Percentiles rank a stretch among this genome's conserved stretches.
These are phyloP conservation scores for Gastrophryne carolinensis DNA, from an alignment of 2,797 vertebrate genomes.

Conservation along the genomic window DNA sequence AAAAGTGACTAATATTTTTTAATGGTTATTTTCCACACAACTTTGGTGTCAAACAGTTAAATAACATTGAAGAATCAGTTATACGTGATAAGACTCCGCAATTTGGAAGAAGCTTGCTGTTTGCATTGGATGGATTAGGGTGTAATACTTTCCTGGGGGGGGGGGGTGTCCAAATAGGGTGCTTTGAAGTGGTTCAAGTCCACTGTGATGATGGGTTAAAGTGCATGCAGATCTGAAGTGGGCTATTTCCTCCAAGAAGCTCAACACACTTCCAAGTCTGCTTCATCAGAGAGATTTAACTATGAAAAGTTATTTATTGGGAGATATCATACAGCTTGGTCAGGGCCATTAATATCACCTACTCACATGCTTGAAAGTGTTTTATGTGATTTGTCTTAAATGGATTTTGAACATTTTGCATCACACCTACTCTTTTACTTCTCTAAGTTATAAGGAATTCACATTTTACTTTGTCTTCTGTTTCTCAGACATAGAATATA, in stretches of 20 bases:
- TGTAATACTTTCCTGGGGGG: conserved; percentile 52
- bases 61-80: conserved; percentile 30
- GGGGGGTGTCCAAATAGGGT: conserved; percentile 50
- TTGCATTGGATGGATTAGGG: conserved; percentile 45
- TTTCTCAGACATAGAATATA: conserved; percentile 63
- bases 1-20: neutral
- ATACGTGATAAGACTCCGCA: conserved; percentile 16
- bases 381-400: conserved; percentile 57
- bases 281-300: conserved; percentile 59
- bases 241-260: conserved; percentile 57
- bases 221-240: conserved; percentile 62
- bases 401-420: conserved; percentile 59
- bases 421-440: conserved; percentile 61
- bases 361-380: conserved; percentile 64
- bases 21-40: neutral
- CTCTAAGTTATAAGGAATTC: conserved; percentile 64
- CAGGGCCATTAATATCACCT: conserved; percentile 64
- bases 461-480: conserved; percentile 53
- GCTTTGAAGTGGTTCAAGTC: conserved; percentile 50
- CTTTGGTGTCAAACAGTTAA: neutral
- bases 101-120: conserved; percentile 50
- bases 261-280: conserved; percentile 61
- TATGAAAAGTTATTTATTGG: conserved; percentile 54
- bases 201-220: conserved; percentile 57
- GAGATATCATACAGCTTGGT: conserved; percentile 57